These are phyloP conservation scores for Eidolon dupreanum DNA, from an alignment of 2,797 vertebrate genomes.

Conservation along the genomic window DNA sequence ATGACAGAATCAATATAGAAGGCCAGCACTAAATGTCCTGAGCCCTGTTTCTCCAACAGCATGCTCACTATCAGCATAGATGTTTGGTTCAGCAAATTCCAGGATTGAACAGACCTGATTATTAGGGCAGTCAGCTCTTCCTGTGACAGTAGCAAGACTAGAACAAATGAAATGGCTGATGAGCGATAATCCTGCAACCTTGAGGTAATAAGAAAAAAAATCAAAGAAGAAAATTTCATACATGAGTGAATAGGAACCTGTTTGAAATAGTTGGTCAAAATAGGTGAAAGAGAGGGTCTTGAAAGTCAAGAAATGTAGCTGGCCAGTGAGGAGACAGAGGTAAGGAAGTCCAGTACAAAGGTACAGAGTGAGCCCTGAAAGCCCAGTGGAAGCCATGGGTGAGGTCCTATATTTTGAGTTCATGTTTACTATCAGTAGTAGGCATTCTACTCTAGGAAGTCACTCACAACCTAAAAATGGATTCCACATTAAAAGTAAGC, in stretches of 20 bases:
- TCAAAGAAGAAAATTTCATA: not conserved
- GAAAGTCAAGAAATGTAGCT: not conserved
- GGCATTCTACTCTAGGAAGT: not conserved
- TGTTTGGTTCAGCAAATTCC: conserved; percentile 46
- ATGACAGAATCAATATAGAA: not conserved
- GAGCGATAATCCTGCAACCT: not conserved
- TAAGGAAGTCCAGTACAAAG: not conserved
- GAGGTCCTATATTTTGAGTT: not conserved
- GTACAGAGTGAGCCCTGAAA: not conserved
- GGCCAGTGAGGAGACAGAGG: not conserved
- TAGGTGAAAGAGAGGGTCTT: not conserved
- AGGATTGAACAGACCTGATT: conserved; percentile 7
- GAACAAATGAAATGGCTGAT: conserved; percentile 14
- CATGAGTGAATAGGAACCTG: not conserved
- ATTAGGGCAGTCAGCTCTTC: conserved; percentile 16
- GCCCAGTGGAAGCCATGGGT: not conserved
- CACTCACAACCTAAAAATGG: not conserved
- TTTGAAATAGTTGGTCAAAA: not conserved
- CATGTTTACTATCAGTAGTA: not conserved
- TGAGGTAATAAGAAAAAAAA: not conserved
- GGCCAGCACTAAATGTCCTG: not conserved
- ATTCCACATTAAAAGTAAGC: not conserved
- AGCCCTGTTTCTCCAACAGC: not conserved
- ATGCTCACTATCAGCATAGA: not conserved
- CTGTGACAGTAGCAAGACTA: conserved; percentile 13